Base-by-base conservation (phyloP, 2,888 invertebrate genomes). In the Drosophila cognata region DNA sequence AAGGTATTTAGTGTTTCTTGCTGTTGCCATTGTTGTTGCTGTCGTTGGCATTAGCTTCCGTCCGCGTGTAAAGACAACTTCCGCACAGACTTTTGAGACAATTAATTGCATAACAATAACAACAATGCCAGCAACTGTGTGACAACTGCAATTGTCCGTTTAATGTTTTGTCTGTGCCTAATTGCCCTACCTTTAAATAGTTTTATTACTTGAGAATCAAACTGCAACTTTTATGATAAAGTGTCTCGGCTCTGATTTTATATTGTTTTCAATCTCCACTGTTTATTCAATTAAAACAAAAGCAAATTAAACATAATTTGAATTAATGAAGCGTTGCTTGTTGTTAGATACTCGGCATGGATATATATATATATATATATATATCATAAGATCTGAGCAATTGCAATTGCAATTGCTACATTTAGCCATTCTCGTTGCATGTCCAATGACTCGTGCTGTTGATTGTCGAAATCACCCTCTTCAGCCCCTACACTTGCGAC, bases 361-460 rank as follows among this genome's bases (percentile, higher is more conserved):
- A 16, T 16, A 46, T 41, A 36, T 16, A 16, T 35, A 36, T 16
- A 36, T 16, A 16, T 35, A 36, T 16, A n/a, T 29, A 11, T 18
- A 82, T 64, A 62, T 56, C 7, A 56, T 56, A 25, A 28, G 28
- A n/a, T 38, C 28, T 28, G 6, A 28, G 21, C 56, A 56, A 56
- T 38, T 56, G 55, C 28, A 36, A 8, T 53, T 25, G 7, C 28
- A 36, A 8, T 53, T 25, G 7, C 18, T 41, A 21, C 16, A 21
- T 8, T 82, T 68, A 58, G 74, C 48, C 18, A 55, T 33, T 62
- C 46, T 25, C 46, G 52, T 62, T 65, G 70, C 67, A 70, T 87
- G 84, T 60, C 69, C 73, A 82, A 74, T 85, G 83, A 78, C 88
- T 81, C 88, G 85, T 88, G 85, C 81, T 59, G 77, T 71, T 82